Conservation (phyloP, 1,140 invertebrate species). For the Lordiphosa clarofinis region DNA sequence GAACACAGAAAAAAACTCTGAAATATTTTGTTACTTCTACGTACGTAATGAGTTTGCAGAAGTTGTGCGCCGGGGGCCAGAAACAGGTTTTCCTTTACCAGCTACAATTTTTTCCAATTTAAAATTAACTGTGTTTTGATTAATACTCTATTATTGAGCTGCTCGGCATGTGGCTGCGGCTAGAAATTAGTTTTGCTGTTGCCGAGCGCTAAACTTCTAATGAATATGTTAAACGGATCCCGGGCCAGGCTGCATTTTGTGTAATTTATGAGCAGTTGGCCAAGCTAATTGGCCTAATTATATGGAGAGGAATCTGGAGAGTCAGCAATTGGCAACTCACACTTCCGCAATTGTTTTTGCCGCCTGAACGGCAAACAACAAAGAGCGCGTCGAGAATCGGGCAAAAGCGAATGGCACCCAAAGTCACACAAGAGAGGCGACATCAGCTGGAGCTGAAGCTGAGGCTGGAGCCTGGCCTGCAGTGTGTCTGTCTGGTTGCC, state of each 20-base stretch:
- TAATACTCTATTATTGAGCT: conserved; percentile 65
- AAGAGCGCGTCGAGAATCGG: conserved; percentile 54
- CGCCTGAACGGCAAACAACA: conserved; percentile 61
- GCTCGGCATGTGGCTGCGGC: conserved; percentile 62
- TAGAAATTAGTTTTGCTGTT: conserved; percentile 36
- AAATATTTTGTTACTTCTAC: conserved; percentile 56
- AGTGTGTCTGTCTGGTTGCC: conserved; percentile 69
- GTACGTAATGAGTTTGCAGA: conserved; percentile 51
- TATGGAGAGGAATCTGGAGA: conserved; percentile 30
- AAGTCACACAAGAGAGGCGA: conserved; percentile 24
- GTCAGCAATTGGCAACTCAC: conserved; percentile 53
- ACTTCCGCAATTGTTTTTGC: conserved; percentile 57
- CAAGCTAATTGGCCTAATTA: conserved; percentile 73
- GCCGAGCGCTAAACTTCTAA: conserved; percentile 45
- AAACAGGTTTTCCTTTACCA: conserved; percentile 48
- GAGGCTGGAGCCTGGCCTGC: conserved; percentile 53
- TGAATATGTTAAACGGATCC: conserved; percentile 55
- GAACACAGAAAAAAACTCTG: conserved; percentile 29
- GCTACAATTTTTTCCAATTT: conserved; percentile 52
- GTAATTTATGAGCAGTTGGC: conserved; percentile 69
- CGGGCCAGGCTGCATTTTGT: conserved; percentile 32
- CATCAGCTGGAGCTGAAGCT: conserved; percentile 18
- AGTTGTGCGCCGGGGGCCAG: conserved; percentile 19
- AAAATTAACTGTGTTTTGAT: conserved; percentile 74
- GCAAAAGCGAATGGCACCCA: conserved; percentile 55